Conservation (phyloP, 2,797 vertebrate species). For the Chromis chromis region DNA sequence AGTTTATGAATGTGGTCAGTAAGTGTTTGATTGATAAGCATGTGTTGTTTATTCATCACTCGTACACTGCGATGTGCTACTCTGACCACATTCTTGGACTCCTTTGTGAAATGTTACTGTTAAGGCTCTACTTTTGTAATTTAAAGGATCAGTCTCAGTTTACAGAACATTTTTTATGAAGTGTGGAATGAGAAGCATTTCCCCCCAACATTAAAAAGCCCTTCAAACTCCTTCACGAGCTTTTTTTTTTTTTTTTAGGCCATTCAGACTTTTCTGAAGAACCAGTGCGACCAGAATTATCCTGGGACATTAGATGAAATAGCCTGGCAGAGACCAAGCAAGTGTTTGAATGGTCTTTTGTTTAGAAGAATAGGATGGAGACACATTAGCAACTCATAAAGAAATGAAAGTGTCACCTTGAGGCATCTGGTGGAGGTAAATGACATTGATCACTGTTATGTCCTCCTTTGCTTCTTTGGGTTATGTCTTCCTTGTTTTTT, state of each 20-base stretch:
- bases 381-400: neutral
- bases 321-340: slow-evolving; percentile 2
- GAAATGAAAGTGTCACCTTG: neutral
- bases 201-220: slow-evolving; percentile 19
- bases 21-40: slow-evolving; percentile 11
- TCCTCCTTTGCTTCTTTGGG: no score
- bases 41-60: slow-evolving; percentile 10
- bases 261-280: slow-evolving; percentile 17
- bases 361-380: neutral
- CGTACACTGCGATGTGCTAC: neutral
- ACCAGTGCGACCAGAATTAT: slow-evolving; percentile 11
- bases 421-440: slow-evolving; percentile 4
- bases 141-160: slow-evolving; percentile 27
- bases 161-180: slow-evolving; percentile 12
- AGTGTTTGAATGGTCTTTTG: slow-evolving; percentile 1
- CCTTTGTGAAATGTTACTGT: slow-evolving; percentile 28
- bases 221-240: slow-evolving; percentile 10
- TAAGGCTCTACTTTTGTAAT: slow-evolving; percentile 21
- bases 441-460: neutral
- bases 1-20: slow-evolving; percentile 6
- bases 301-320: neutral
- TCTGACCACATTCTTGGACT: slow-evolving; percentile 19
- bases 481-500: neutral
- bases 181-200: slow-evolving; percentile 51
- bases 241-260: slow-evolving; percentile 14